Conservation (phyloP, 1,140 invertebrate species). For the Coboldia fuscipes region DNA sequence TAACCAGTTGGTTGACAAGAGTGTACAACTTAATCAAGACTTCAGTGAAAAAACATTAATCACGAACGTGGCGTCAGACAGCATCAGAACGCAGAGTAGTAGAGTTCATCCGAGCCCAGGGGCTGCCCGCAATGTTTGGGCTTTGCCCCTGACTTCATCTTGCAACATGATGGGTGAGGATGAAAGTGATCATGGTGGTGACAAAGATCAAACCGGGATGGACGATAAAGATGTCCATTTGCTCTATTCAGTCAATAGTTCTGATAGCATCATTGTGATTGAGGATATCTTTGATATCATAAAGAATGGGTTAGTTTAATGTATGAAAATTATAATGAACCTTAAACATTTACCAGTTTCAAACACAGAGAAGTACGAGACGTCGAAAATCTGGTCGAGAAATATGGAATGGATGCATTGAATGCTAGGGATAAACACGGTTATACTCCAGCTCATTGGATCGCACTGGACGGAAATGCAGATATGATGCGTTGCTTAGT, state of each 20-base stretch:
- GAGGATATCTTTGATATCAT: conserved; percentile 21
- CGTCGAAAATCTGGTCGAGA: conserved; percentile 55
- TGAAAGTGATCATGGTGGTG: conserved; percentile 23
- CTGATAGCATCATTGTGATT: conserved; percentile 22
- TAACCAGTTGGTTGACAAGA: too few species aligned
- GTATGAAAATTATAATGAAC: neutral
- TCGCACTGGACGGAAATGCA: conserved; percentile 65
- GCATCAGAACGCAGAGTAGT: conserved; percentile 21
- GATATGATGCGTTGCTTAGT: conserved; percentile 68
- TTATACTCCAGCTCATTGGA: conserved; percentile 83
- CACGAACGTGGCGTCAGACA: conserved; percentile 18
- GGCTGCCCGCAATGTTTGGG: conserved; percentile 62
- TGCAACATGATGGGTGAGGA: conserved; percentile 47
- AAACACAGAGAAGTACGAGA: conserved; percentile 41
- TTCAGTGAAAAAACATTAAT: too few species aligned
- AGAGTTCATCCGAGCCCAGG: conserved; percentile 56
- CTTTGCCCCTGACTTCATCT: conserved; percentile 41
- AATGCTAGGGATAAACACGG: conserved; percentile 67
- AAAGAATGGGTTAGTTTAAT: conserved; percentile 9
- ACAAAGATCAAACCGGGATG: conserved; percentile 19
- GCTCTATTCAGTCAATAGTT: conserved; percentile 14
- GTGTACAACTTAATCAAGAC: too few species aligned
- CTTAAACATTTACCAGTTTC: conserved; percentile 7
- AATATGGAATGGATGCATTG: conserved; percentile 43
- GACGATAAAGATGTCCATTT: conserved; percentile 21